Conservation (phyloP, 2,113 vertebrate species). For the Castor canadensis region DNA sequence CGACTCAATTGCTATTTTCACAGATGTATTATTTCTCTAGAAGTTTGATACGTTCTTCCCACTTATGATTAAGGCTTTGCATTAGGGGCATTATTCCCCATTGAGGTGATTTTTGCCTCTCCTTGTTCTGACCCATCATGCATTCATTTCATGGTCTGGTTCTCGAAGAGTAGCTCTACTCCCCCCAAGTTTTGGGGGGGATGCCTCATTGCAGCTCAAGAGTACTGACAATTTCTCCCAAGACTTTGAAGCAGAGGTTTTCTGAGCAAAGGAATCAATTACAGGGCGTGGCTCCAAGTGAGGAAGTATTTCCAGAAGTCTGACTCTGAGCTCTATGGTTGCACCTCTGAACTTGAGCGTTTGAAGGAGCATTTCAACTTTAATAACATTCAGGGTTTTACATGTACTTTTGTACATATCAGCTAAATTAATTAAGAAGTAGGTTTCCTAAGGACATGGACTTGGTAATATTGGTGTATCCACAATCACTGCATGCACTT, state of each 20-base stretch:
- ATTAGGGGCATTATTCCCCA: background rate
- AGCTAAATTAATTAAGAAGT: background rate
- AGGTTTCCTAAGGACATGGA: constrained; percentile 45
- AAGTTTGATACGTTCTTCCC: background rate
- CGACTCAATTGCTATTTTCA: background rate
- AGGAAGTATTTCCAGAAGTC: constrained; percentile 65
- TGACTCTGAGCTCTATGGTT: background rate
- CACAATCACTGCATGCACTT: constrained; percentile 11
- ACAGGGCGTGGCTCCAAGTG: constrained; percentile 67
- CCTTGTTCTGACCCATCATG: background rate
- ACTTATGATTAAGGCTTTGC: background rate
- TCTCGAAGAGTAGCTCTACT: constrained; percentile 48
- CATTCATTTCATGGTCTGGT: constrained; percentile 41
- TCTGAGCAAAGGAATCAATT: constrained; percentile 73
- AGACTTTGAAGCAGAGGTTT: constrained; percentile 72
- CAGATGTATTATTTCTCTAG: background rate
- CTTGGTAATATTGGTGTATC: background rate
- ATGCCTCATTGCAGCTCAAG: constrained; percentile 27
- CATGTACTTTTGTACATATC: background rate
- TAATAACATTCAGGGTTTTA: background rate
- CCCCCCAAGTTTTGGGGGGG: constrained; percentile 34
- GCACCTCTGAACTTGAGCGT: constrained; percentile 21
- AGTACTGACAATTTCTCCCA: constrained; percentile 62
- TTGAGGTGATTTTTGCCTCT: constrained; percentile 35
- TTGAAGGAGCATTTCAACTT: background rate